Conservation (phyloP, 1,140 invertebrate species). For the Drosophila punjabiensis region DNA sequence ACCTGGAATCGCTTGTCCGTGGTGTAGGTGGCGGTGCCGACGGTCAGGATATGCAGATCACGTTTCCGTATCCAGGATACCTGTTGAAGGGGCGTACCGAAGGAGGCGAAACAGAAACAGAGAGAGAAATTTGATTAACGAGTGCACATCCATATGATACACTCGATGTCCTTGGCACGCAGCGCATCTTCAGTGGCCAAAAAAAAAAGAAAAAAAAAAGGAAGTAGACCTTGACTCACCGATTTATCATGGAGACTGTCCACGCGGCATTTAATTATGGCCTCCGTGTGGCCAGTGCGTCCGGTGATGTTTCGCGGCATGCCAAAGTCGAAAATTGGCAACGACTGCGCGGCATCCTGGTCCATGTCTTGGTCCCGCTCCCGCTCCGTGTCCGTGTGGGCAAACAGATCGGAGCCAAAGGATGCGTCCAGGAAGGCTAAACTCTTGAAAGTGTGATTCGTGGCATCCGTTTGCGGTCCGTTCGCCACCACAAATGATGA, state of each 20-base stretch:
- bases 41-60: slow-evolving; percentile 91
- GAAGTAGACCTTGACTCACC: slow-evolving; percentile 85
- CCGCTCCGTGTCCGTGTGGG: slow-evolving; percentile 40
- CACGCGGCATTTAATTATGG: slow-evolving; percentile 93
- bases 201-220: neutral
- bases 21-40: slow-evolving; percentile 91
- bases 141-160: slow-evolving; percentile 38
- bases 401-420: slow-evolving; percentile 58
- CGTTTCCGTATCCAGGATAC: slow-evolving; percentile 92
- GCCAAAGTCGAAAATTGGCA: slow-evolving; percentile 90
- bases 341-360: slow-evolving; percentile 42
- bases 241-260: slow-evolving; percentile 93
- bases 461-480: slow-evolving; percentile 65
- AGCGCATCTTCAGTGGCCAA: slow-evolving; percentile 25
- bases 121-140: slow-evolving; percentile 52
- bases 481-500: slow-evolving; percentile 45
- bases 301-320: slow-evolving; percentile 93
- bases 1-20: slow-evolving; percentile 90
- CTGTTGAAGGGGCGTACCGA: slow-evolving; percentile 79
- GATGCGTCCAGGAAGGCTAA: slow-evolving; percentile 67
- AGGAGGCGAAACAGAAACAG: neutral
- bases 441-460: slow-evolving; percentile 82
- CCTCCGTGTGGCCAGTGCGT: slow-evolving; percentile 92
- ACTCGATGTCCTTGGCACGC: slow-evolving; percentile 35
- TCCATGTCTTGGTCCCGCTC: slow-evolving; percentile 15